Percentiles rank a stretch among this genome's conserved stretches.
These are phyloP conservation scores for Tautogolabrus adspersus DNA, from an alignment of 2,113 vertebrate species.

Conservation along the genomic window DNA sequence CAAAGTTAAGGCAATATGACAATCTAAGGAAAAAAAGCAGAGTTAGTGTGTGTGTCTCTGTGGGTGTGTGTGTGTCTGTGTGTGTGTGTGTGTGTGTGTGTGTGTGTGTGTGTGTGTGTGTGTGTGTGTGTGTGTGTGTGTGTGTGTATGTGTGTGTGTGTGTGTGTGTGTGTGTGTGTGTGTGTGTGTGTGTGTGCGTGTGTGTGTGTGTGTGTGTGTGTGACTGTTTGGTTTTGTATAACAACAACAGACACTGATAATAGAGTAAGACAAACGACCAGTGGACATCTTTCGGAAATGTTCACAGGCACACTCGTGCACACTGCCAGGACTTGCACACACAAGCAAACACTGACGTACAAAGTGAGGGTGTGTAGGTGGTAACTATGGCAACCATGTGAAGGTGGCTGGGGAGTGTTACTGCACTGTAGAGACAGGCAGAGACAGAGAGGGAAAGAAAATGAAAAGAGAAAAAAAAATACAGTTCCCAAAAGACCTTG, in stretches of 20 bases:
- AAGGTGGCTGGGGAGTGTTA: slow-evolving; percentile 50
- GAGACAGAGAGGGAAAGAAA: slow-evolving; percentile 12
- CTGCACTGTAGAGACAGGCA: slow-evolving; percentile 30
- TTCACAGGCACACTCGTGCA: slow-evolving; percentile 5
- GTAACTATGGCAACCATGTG: slow-evolving; percentile 71
- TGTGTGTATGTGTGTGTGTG: too few relatives aligned
- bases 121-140: too few relatives aligned
- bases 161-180: too few relatives aligned
- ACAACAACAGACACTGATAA: slow-evolving; percentile 14
- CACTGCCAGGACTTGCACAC: background rate
- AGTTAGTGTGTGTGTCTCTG: too few relatives aligned
- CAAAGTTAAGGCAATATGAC: too few relatives aligned
- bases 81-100: too few relatives aligned
- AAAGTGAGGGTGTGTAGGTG: slow-evolving; percentile 23
- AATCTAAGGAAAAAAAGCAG: too few relatives aligned
- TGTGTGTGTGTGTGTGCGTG: too few relatives aligned
- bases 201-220: too few relatives aligned
- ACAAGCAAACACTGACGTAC: background rate
- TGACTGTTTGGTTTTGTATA: background rate
- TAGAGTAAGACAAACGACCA: slow-evolving; percentile 28
- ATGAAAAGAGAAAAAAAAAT: background rate
- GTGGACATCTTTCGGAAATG: slow-evolving; percentile 49
- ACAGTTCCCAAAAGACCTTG: slow-evolving; percentile 30
- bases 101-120: too few relatives aligned
- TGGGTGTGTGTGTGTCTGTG: too few relatives aligned